Evolutionary conservation across 2,797 vertebrate species (phyloP), one percentile per base, ranked within the genome.

Genomic region (Anas bernieri): DNA sequence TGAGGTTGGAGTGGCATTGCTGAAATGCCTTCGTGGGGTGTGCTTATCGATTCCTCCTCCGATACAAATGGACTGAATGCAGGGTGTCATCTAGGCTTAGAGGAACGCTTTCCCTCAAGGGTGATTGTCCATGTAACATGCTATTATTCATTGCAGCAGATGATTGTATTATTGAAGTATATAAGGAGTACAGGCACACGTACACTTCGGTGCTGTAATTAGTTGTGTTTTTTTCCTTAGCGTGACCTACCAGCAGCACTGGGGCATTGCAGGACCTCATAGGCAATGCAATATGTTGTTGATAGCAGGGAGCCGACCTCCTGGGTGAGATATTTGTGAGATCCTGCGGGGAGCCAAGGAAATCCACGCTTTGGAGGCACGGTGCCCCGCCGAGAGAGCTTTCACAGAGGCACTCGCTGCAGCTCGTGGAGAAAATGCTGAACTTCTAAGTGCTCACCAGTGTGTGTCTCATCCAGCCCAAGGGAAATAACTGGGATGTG

Each of bases 311-410:
- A 96, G 83, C 92, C 0, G 43, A 91, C 95, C 67, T 97, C 81
- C 83, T 95, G 7, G 7, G 92, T 17, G 75, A 96, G 94, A 92
- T 94, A 43, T 97, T 97, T 97, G 96, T 92, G 92, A 95, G 92
- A 93, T 97, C 83, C 95, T 94, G 88, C 37, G 6, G 95, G 89
- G 94, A 97, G 90, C 88, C 1, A 2, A 96, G 88, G 83, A 97
- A 97, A 93, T 93, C 82, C 72, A 2, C 83, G 75, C 91, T 97
- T 86, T 70, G 87, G 93, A 97, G 59, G 90, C 83, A 13, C 35
- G 54, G 72, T 88, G 72, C 88, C 92, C 97, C 90, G 81, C 88
- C 83, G 96, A 95, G 97, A 92, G 54, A 64, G 64, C 48, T 92
- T 91, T 93, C 70, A 45, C 12, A 6, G 23, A 52, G 74, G 48